phyloP scores from a whole-genome alignment of 1,140 invertebrate genomes.

The Coptotermes formosanus region DNA sequence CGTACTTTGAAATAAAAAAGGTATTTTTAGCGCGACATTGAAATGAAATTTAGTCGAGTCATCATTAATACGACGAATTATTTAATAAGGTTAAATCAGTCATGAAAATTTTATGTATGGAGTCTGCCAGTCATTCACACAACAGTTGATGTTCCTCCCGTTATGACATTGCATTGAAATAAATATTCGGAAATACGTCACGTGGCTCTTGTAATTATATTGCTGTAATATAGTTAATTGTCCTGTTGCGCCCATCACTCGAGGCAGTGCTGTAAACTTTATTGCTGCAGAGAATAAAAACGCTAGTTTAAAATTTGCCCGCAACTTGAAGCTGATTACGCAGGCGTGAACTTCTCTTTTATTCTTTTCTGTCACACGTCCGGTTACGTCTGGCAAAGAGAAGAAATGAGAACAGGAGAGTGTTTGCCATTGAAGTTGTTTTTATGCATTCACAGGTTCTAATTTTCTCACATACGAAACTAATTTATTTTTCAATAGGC shows the following conservation, averaged over 20 bases:
- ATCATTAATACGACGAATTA: too few relatives aligned
- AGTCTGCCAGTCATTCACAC: too few relatives aligned
- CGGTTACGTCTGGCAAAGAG: neutral
- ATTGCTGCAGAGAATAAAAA: neutral
- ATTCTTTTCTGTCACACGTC: neutral
- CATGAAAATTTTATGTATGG: too few relatives aligned
- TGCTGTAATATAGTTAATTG: neutral
- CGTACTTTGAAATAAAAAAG: too few relatives aligned
- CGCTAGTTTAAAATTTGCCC: neutral
- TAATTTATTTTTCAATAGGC: neutral
- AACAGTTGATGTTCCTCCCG: neutral
- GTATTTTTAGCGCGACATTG: too few relatives aligned
- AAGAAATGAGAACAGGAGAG: neutral
- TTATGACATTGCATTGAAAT: neutral
- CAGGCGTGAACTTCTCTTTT: neutral
- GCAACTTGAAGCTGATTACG: neutral
- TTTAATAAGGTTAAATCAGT: too few relatives aligned
- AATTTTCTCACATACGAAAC: neutral
- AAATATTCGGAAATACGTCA: neutral
- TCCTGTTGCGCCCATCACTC: neutral
- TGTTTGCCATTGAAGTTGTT: neutral
- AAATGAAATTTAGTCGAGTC: too few relatives aligned
- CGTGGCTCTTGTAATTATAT: neutral
- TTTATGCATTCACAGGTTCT: neutral
- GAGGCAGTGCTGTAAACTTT: neutral